Base-by-base conservation (phyloP, 2,888 invertebrate genomes). In the Xylocampa areola region DNA sequence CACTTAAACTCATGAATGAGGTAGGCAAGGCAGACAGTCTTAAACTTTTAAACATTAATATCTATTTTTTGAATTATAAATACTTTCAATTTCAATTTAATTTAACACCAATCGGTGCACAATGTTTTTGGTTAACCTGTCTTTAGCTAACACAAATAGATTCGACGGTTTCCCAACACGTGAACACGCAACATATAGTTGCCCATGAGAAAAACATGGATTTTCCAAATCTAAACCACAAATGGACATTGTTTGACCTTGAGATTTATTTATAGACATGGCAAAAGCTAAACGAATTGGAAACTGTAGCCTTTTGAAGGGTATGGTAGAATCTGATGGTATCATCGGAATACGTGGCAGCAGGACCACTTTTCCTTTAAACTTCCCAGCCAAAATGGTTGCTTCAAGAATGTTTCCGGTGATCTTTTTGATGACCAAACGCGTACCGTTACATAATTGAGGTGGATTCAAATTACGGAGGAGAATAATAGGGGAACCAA, bases 181-280 rank as follows among this genome's bases (percentile, higher is more conserved):
- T n/a, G 78, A 81, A 62, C 77, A 79, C 10, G 80, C 84, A 10
- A 85, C 84, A 7, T 25, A 62, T 86, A 84, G 66, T 70, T 85
- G 82, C 16, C 83, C 80, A 68, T 86, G 80, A 35, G 79, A 78
- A 70, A 85, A 84, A 62, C 80, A 77, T 52, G 69, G 66, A 49
- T 66, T 76, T 70, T 75, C 72, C 45, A 84, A 69, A 80, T 84
- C 64, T 55, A 86, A 54, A 40, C 80, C 84, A 68, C 77, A 76
- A 65, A 79, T 65, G 32, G 63, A 54, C 68, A 84, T 65, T 47
- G 81, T 76, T 73, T 86, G 84, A n/a, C 83, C 82, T 80, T 85
- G 84, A 47, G 82, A 76, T 53, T 85, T 85, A 71, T 84, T 85
- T 41, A 84, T 85, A 10, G 80, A 65, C 74, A 82, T 81, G 21